Percentiles rank a stretch among this genome's conserved stretches.
Evolutionary conservation across 2,113 vertebrate genomes (phyloP).

Genomic region (Chinchilla lanigera): DNA sequence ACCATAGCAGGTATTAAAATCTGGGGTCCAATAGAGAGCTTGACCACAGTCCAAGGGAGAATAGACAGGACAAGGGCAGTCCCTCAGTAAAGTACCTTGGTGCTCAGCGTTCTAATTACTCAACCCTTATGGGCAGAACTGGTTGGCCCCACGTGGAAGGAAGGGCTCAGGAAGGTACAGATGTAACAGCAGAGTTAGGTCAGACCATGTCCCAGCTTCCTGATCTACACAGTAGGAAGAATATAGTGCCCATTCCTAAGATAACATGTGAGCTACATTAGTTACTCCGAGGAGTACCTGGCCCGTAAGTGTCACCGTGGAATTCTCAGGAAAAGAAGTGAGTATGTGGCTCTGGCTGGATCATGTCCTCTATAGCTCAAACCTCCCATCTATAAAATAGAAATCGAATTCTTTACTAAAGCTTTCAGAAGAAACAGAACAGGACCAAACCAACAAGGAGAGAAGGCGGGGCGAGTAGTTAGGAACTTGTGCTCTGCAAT

Average conservation of each 20-base stretch:
- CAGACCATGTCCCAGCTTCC: not conserved
- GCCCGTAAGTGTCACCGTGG: not conserved
- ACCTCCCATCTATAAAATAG: conserved; percentile 1
- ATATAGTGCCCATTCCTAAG: not conserved
- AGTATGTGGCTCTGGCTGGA: not conserved
- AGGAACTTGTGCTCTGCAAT: not conserved
- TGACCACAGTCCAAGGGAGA: not conserved
- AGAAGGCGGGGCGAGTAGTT: not conserved
- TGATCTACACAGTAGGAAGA: not conserved
- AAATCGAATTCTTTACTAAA: conserved; percentile 9
- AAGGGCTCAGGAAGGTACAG: not conserved
- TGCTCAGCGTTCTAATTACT: not conserved
- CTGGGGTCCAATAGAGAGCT: not conserved
- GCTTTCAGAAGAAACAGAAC: not conserved
- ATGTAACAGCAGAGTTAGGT: too few species aligned
- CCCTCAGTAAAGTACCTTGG: not conserved
- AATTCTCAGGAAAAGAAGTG: not conserved
- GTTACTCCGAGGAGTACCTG: not conserved
- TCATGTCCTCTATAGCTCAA: not conserved
- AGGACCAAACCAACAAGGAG: not conserved
- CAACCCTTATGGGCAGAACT: not conserved
- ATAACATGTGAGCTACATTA: not conserved
- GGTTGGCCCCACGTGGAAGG: not conserved
- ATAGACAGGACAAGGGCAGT: not conserved
- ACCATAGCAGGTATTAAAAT: not conserved